Evolutionary conservation across 2,797 vertebrate genomes (phyloP), one percentile per base, ranked within the genome.

Genomic region (Pipistrellus kuhlii): DNA sequence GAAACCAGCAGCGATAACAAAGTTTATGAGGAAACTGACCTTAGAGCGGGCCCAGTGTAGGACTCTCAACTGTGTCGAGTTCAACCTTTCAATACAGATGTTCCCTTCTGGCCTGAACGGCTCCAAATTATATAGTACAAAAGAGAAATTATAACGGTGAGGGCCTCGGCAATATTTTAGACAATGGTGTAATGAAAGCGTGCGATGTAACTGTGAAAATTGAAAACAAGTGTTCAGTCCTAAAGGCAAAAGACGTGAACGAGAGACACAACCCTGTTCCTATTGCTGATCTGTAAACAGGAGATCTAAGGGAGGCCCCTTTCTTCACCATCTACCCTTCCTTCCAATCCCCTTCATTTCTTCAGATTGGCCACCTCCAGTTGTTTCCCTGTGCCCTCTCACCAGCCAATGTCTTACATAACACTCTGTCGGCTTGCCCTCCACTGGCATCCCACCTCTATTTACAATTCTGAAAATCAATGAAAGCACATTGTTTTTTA

Each of bases 1-100:
- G 98, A 99, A 99, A 98, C 98, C 98, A 98, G 97, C 98, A 98
- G 98, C 97, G 98, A 98, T 98, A 98, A 98, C 92, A 83, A 98
- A 98, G 98, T 98, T 98, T 98, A 98, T 94, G 97, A 97, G 98
- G 88, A 98, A 97, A 96, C 97, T 98, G 98, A 98, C 98, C 98
- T 98, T 96, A 97, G 97, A 95, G 96, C 90, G 18, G 96, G 97
- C 97, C 98, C 71, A 66, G 95, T 96, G 98, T 98, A 97, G 96
- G 75, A 97, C 97, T 83, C 96, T 88, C 96, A 97, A 92, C 97
- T 75, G 91, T 88, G 95, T 62, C 90, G 94, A 92, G 97, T 96
- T 97, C 48, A 92, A 53, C 94, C 97, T 96, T 97, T 97, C 97
- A 51, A 77, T 98, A 98, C 98, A 98, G 98, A 98, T 98, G 98